phyloP scores from a whole-genome alignment of 2,797 vertebrate genomes.

The Caiman crocodilus region DNA sequence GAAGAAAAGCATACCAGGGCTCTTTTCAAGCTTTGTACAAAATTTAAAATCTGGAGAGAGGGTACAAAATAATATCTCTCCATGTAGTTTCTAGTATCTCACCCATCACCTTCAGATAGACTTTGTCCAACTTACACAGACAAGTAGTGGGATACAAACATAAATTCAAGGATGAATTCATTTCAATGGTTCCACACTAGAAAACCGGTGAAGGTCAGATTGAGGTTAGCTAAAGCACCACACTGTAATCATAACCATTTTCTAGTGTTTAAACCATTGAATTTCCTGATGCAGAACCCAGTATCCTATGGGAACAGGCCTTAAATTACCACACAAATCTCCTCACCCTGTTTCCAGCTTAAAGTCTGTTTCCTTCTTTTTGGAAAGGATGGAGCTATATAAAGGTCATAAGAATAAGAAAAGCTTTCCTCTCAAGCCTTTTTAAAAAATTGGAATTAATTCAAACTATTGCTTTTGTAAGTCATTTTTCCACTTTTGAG shows the following conservation, averaged over 20 bases:
- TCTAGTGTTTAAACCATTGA: not conserved
- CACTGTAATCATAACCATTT: not conserved
- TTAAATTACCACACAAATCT: not conserved
- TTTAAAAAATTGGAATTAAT: not conserved
- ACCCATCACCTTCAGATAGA: not conserved
- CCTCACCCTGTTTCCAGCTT: not conserved
- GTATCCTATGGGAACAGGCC: not conserved
- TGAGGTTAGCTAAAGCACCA: not conserved
- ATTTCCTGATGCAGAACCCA: not conserved
- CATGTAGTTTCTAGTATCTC: not conserved
- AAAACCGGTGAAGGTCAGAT: not conserved
- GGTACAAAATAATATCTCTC: rapidly evolving
- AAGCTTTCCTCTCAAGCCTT: not conserved
- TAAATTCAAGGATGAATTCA: not conserved
- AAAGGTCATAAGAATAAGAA: not conserved
- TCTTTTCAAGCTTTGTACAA: not conserved
- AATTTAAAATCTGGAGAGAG: not conserved
- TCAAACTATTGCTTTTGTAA: not conserved
- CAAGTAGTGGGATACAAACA: not conserved
- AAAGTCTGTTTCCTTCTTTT: not conserved
- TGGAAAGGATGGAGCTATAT: not conserved
- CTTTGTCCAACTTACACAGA: rapidly evolving
- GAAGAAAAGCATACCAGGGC: not conserved
- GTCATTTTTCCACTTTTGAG: not conserved
- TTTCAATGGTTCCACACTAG: not conserved